Evolutionary conservation across 2,113 vertebrate genomes (phyloP).

Genomic region (Butastur rufipennis): DNA sequence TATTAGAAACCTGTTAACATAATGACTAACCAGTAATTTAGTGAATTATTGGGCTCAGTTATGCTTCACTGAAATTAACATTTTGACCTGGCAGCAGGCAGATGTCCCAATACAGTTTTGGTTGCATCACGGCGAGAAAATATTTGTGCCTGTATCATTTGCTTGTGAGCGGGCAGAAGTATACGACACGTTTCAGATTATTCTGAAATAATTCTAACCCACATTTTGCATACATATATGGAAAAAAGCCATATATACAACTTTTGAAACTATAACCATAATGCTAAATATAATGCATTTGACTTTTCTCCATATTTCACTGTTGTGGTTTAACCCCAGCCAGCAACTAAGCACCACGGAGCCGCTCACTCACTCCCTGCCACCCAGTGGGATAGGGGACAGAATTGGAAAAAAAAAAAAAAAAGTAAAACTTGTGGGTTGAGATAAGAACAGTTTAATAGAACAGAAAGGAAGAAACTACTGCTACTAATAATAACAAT

Average conservation of each 20-base stretch:
- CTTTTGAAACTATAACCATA: neutral
- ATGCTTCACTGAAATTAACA: neutral
- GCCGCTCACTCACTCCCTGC: no score
- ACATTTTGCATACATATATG: neutral
- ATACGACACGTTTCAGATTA: fast-evolving
- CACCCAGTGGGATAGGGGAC: no score
- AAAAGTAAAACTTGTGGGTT: no score
- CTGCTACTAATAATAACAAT: no score
- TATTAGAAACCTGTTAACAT: neutral
- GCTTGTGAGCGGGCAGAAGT: neutral
- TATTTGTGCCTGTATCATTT: neutral
- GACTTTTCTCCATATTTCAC: neutral
- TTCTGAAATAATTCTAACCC: neutral
- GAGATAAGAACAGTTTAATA: no score
- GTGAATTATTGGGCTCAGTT: neutral
- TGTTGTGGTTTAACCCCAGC: no score
- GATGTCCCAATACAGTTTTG: neutral
- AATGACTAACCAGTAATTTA: neutral
- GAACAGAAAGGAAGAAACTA: no score
- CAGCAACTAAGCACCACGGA: no score
- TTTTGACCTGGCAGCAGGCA: neutral
- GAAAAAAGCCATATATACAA: neutral
- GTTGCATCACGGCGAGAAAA: neutral
- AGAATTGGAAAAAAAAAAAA: no score
- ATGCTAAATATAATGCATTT: neutral